Evolutionary conservation across 2,113 vertebrate genomes (phyloP).

Genomic region (Vombatus ursinus): DNA sequence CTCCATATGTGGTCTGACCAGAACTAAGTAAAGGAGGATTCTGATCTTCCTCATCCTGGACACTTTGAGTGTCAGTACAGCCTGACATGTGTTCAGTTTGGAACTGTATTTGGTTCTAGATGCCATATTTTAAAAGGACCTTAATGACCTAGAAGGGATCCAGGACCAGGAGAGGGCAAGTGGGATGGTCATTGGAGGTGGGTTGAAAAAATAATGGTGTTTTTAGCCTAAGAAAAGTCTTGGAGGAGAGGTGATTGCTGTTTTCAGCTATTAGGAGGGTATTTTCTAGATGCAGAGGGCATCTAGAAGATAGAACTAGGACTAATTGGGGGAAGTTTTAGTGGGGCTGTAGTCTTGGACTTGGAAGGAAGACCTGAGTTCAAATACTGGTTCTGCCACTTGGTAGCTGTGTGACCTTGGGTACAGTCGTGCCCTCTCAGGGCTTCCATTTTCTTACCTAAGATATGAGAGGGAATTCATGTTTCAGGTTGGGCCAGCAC

Average conservation of each 20-base stretch:
- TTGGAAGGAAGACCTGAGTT: not conserved
- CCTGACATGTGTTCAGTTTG: not conserved
- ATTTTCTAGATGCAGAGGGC: not conserved
- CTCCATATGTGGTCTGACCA: not conserved
- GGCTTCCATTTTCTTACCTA: not conserved
- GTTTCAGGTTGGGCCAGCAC: not conserved
- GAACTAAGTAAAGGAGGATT: not conserved
- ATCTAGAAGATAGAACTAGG: not conserved
- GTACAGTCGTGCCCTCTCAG: not conserved
- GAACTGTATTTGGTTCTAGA: not conserved
- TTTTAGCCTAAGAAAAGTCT: not conserved
- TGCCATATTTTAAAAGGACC: not conserved
- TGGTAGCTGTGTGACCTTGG: not conserved
- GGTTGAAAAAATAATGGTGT: not conserved
- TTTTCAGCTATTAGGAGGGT: not conserved
- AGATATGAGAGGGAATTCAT: not conserved
- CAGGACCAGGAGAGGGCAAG: not conserved
- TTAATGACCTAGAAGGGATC: not conserved
- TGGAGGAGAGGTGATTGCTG: not conserved
- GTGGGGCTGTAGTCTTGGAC: not conserved
- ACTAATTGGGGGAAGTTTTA: not conserved
- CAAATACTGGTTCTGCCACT: not conserved
- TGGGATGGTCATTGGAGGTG: not conserved
- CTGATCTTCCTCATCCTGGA: not conserved
- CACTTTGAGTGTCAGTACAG: not conserved